phyloP scores from a whole-genome alignment of 2,888 invertebrate genomes.

The Lasius fuliginosus region DNA sequence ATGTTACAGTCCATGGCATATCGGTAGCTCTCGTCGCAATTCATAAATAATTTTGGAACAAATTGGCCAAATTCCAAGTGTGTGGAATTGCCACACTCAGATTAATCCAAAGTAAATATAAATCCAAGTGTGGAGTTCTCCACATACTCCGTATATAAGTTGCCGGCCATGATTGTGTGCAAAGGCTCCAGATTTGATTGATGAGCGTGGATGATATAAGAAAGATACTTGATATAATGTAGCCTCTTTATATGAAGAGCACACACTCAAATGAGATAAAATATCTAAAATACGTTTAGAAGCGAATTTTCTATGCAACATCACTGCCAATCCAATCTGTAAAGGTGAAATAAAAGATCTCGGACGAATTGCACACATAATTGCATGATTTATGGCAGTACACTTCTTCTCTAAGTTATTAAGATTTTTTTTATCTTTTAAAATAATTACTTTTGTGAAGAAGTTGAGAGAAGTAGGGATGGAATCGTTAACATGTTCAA shows the following conservation, averaged over 20 bases:
- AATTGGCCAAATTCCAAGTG: too few relatives aligned
- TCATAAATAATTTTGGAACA: too few relatives aligned
- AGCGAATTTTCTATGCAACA: slow-evolving; percentile 1
- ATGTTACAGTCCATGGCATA: too few relatives aligned
- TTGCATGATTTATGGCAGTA: neutral
- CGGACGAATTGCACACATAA: neutral
- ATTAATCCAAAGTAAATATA: too few relatives aligned
- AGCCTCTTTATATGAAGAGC: neutral
- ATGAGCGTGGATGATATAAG: too few relatives aligned
- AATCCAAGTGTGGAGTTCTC: too few relatives aligned
- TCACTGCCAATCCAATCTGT: neutral
- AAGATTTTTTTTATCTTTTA: neutral
- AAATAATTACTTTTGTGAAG: neutral
- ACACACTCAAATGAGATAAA: slow-evolving; percentile 3
- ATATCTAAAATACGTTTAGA: neutral
- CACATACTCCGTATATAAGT: too few relatives aligned
- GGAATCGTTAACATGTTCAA: neutral
- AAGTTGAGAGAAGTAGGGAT: neutral
- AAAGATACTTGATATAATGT: neutral
- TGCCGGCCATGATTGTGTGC: neutral
- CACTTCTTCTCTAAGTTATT: neutral
- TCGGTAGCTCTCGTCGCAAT: too few relatives aligned
- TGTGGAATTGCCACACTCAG: too few relatives aligned
- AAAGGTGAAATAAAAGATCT: neutral
- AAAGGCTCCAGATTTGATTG: neutral